A percentile compares a stretch with the other conserved stretches of the same genome.
Evolutionary conservation across 2,797 vertebrate species (phyloP).

Genomic region (Apogon hyalosoma): DNA sequence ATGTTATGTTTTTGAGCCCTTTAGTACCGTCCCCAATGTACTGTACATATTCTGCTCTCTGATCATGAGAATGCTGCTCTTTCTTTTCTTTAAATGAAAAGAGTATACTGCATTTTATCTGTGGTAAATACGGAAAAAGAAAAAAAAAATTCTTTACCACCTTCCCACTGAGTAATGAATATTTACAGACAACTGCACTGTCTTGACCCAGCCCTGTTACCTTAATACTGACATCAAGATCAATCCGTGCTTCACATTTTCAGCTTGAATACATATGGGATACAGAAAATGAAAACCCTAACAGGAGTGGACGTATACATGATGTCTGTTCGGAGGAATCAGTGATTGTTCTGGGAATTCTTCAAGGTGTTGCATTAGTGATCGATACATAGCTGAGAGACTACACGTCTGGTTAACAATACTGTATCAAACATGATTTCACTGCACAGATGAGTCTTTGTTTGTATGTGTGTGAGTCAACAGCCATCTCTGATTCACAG

Average conservation of each 20-base stretch:
- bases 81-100: slow-evolving; percentile 34
- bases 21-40: slow-evolving; percentile 54
- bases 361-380: slow-evolving; percentile 17
- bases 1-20: slow-evolving; percentile 74
- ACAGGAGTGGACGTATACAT: slow-evolving; percentile 20
- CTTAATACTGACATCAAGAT: slow-evolving; percentile 39
- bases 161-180: slow-evolving; percentile 39
- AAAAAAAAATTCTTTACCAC: slow-evolving; percentile 2
- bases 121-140: slow-evolving; percentile 6
- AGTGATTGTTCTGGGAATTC: slow-evolving; percentile 23
- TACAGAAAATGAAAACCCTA: slow-evolving; percentile 12
- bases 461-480: slow-evolving; percentile 43
- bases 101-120: slow-evolving; percentile 38
- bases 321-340: slow-evolving; percentile 19
- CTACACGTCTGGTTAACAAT: slow-evolving; percentile 12
- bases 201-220: slow-evolving; percentile 38
- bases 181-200: slow-evolving; percentile 64
- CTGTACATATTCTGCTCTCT: slow-evolving; percentile 52
- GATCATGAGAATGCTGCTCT: slow-evolving; percentile 20
- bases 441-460: slow-evolving; percentile 7
- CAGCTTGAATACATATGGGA: slow-evolving; percentile 22
- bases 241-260: slow-evolving; percentile 47
- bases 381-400: slow-evolving; percentile 18
- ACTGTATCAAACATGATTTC: slow-evolving; percentile 16
- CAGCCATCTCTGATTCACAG: slow-evolving; percentile 49